phyloP scores from a whole-genome alignment of 2,888 invertebrate genomes.

The Nesidiocoris tenuis region DNA sequence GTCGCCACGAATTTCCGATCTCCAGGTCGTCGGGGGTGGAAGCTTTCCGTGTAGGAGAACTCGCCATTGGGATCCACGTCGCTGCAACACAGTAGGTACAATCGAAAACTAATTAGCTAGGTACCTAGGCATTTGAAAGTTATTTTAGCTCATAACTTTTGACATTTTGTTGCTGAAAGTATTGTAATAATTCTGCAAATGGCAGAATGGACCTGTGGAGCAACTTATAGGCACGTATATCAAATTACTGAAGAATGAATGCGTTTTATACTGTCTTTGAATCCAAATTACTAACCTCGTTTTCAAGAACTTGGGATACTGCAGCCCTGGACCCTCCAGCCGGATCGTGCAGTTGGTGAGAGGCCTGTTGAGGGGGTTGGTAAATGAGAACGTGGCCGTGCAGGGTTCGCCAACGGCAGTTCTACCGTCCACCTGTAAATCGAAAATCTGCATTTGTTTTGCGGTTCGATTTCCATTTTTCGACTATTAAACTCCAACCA shows the following conservation, averaged over 20 bases:
- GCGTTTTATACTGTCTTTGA: too few species aligned
- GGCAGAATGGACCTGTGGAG: too few species aligned
- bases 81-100: too few species aligned
- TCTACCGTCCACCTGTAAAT: slow-evolving; percentile 53
- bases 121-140: too few species aligned
- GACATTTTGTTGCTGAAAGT: too few species aligned
- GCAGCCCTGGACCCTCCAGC: slow-evolving; percentile 69
- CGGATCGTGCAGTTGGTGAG: slow-evolving; percentile 68
- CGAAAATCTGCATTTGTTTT: background rate
- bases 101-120: too few species aligned
- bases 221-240: too few species aligned
- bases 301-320: slow-evolving; percentile 61
- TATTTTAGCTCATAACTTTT: too few species aligned
- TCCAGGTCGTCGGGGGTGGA: slow-evolving; percentile 62
- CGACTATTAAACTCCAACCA: too few species aligned
- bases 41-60: slow-evolving; percentile 63
- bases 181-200: too few species aligned
- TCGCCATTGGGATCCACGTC: slow-evolving; percentile 66
- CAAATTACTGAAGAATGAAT: too few species aligned
- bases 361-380: slow-evolving; percentile 65
- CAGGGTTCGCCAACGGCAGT: slow-evolving; percentile 54
- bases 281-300: slow-evolving; percentile 52
- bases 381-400: slow-evolving; percentile 57
- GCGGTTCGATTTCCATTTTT: too few species aligned
- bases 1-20: slow-evolving; percentile 65